Conservation (phyloP, 2,113 vertebrate species). For the Numida meleagris region DNA sequence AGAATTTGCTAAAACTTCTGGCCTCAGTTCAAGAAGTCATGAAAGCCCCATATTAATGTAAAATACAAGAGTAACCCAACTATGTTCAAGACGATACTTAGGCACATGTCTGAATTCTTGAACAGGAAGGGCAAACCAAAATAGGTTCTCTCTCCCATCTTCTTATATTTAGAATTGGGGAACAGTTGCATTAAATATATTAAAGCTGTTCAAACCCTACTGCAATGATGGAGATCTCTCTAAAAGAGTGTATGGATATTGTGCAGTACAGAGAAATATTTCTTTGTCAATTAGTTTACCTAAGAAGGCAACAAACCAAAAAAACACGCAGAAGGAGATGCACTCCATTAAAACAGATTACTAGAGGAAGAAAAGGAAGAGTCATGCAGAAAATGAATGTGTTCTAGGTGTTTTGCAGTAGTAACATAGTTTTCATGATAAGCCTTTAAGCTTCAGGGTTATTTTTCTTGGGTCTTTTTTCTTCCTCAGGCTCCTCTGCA, state of each 20-base stretch:
- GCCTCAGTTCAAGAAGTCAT: not conserved
- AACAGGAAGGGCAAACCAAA: rapidly evolving
- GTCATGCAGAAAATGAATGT: not conserved
- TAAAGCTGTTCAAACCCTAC: not conserved
- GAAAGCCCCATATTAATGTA: rapidly evolving
- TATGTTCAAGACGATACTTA: not conserved
- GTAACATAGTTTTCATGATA: slow-evolving; percentile 36
- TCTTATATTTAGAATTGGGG: not conserved
- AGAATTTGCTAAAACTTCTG: not conserved
- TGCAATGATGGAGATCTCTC: not conserved
- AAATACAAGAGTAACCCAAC: not conserved
- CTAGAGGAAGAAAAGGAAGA: not conserved
- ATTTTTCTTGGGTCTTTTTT: slow-evolving; percentile 54
- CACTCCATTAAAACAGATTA: not conserved
- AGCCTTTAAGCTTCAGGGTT: slow-evolving; percentile 48
- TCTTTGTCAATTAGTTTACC: not conserved
- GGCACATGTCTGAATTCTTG: not conserved
- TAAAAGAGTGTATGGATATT: not conserved
- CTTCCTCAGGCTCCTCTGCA: not conserved
- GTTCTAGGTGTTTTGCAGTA: slow-evolving; percentile 38
- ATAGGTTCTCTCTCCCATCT: not conserved
- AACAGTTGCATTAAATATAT: not conserved
- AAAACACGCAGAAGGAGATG: rapidly evolving
- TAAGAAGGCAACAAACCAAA: not conserved
- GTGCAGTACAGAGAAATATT: not conserved